These are phyloP conservation scores for Lepidostoma basale DNA, from an alignment of 1,140 invertebrate genomes.

Conservation along the genomic window DNA sequence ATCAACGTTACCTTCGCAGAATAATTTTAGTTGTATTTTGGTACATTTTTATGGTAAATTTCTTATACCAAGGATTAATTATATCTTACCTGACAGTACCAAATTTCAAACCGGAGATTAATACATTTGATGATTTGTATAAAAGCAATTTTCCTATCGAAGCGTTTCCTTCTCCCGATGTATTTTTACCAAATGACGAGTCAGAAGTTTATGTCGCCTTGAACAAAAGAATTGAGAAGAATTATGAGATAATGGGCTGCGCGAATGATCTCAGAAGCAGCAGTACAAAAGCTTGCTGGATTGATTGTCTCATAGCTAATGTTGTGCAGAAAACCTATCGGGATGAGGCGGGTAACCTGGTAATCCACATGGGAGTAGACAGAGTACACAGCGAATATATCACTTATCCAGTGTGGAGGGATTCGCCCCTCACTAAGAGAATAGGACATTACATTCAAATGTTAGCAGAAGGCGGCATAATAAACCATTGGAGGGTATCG, in stretches of 20 bases:
- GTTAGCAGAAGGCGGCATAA: slow-evolving; percentile 50
- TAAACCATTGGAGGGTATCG: slow-evolving; percentile 50
- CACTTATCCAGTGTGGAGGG: slow-evolving; percentile 50
- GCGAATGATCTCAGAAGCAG: slow-evolving; percentile 51
- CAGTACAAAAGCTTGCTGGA: slow-evolving; percentile 52
- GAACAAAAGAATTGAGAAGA: slow-evolving; percentile 50
- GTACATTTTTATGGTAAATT: slow-evolving; percentile 42
- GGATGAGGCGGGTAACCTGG: slow-evolving; percentile 54
- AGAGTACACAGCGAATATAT: slow-evolving; percentile 56
- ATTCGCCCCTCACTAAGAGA: slow-evolving; percentile 50
- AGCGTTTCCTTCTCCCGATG: slow-evolving; percentile 56
- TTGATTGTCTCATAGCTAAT: slow-evolving; percentile 55
- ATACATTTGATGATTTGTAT: slow-evolving; percentile 56
- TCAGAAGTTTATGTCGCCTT: slow-evolving; percentile 52
- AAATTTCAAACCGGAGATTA: slow-evolving; percentile 53
- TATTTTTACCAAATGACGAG: slow-evolving; percentile 50
- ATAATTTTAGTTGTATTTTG: slow-evolving; percentile 36
- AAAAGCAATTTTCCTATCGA: slow-evolving; percentile 53
- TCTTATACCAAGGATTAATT: slow-evolving; percentile 52
- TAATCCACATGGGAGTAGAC: slow-evolving; percentile 54
- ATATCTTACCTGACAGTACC: slow-evolving; percentile 55
- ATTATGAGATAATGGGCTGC: slow-evolving; percentile 51
- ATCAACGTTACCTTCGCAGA: slow-evolving; percentile 17
- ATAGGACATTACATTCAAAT: slow-evolving; percentile 49
- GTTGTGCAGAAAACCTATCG: slow-evolving; percentile 52